Base-by-base conservation (phyloP, 1,140 invertebrate genomes). In the Triops cancriformis region DNA sequence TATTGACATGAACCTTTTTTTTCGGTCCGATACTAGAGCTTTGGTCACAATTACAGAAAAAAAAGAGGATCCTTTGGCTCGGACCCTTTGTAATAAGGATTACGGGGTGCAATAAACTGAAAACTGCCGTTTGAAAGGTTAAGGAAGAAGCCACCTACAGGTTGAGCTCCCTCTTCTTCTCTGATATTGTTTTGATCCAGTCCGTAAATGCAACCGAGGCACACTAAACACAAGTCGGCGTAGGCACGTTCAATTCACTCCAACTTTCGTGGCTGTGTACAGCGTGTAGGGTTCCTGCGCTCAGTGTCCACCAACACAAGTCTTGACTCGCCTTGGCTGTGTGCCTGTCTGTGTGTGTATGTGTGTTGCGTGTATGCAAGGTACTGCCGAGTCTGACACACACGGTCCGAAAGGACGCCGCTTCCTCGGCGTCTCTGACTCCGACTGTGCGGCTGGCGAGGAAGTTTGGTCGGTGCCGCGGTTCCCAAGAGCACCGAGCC, bases 331-430 rank as follows among this genome's bases (percentile, higher is more conserved):
- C 14, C 51, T 23, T 23, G 14, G 51, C 10, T 64, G 51, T 18
- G n/a, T 64, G 51, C 23, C 14, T 64, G 51, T 64, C 14, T 64
- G 45, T 64, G 45, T 64, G 51, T 64, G 51, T 64, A 64, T 64
- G 51, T 64, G 51, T 64, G 51, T 64, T 64, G 51, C 51, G 51
- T 64, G 51, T 64, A 64, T 64, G 51, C 51, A 64, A 64, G 51
- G 51, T 64, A 64, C 51, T 64, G 51, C 7, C 18, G 51, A 11
- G n/a, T 64, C 51, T 64, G 11, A 64, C 51, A 64, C 51, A 64
- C 51, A 64, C 51, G 51, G 51, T 64, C 51, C 51, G 51, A 64
- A 64, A 23, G 51, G 51, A 64, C 51, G 51, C 51, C 51, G 51
- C 51, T 64, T 64, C 51, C 51, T 64, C 51, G 51, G 51, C 51